Conservation (phyloP, 2,888 invertebrate species). For the Ennomos quercinarius region DNA sequence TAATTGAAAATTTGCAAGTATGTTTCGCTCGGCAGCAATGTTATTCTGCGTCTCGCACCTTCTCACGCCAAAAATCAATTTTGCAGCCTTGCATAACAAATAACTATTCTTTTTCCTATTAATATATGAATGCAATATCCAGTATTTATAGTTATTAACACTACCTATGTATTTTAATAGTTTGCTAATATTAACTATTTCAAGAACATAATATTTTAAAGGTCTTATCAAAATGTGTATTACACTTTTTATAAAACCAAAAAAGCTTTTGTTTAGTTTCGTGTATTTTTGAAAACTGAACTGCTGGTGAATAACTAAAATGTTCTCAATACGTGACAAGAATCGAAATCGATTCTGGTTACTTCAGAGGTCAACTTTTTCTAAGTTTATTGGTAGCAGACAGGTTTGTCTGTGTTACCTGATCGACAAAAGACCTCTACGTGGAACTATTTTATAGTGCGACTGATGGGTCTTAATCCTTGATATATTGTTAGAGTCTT, state of each 20-base stretch:
- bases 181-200: too few species aligned
- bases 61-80: too few species aligned
- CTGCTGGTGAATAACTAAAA: constrained; percentile 34
- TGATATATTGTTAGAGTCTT: background rate
- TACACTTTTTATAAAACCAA: background rate
- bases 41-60: too few species aligned
- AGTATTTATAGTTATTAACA: too few species aligned
- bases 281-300: constrained; percentile 29
- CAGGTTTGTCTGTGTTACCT: constrained; percentile 38
- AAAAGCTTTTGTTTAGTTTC: background rate
- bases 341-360: constrained; percentile 43
- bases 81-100: too few species aligned
- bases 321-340: constrained; percentile 57
- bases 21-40: too few species aligned
- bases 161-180: too few species aligned
- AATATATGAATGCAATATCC: too few species aligned
- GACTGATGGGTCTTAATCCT: constrained; percentile 44
- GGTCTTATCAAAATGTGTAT: too few species aligned
- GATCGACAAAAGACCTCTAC: constrained; percentile 49
- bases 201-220: too few species aligned
- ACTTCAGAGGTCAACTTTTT: constrained; percentile 44
- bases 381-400: constrained; percentile 3
- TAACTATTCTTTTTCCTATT: too few species aligned
- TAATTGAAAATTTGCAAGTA: too few species aligned
- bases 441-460: constrained; percentile 55